A percentile compares a stretch with the other conserved stretches of the same genome.
Evolutionary conservation across 2,113 vertebrate genomes (phyloP).

Genomic region (Nipponia nippon): DNA sequence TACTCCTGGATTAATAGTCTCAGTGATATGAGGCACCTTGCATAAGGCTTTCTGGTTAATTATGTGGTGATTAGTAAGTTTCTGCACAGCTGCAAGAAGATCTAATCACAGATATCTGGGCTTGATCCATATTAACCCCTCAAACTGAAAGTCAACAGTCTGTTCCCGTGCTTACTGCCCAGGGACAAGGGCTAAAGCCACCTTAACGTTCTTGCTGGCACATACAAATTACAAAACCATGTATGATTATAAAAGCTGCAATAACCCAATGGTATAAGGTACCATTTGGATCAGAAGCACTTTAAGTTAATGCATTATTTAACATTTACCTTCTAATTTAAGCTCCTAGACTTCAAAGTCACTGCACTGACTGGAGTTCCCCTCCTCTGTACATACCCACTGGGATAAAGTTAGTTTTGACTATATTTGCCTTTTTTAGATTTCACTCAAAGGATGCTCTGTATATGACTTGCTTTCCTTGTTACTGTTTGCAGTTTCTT

Average conservation of each 20-base stretch:
- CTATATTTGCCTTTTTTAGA: not conserved
- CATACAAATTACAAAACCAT: not conserved
- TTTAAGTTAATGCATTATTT: conserved; percentile 14
- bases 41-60: not conserved
- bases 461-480: not conserved
- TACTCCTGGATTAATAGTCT: not conserved
- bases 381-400: not conserved
- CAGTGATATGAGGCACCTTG: not conserved
- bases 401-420: not conserved
- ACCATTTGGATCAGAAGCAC: not conserved
- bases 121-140: not conserved
- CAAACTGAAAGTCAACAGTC: not conserved
- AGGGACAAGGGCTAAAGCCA: not conserved
- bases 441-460: not conserved
- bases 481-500: not conserved
- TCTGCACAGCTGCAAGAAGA: not conserved
- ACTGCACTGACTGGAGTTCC: not conserved
- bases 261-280: not conserved
- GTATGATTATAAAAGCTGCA: not conserved
- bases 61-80: not conserved
- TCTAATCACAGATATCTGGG: not conserved
- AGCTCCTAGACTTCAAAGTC: not conserved
- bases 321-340: conserved; percentile 25
- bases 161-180: not conserved
- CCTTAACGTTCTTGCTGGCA: not conserved